Evolutionary conservation across 2,113 vertebrate species (phyloP).

Genomic region (Scatophagus argus): DNA sequence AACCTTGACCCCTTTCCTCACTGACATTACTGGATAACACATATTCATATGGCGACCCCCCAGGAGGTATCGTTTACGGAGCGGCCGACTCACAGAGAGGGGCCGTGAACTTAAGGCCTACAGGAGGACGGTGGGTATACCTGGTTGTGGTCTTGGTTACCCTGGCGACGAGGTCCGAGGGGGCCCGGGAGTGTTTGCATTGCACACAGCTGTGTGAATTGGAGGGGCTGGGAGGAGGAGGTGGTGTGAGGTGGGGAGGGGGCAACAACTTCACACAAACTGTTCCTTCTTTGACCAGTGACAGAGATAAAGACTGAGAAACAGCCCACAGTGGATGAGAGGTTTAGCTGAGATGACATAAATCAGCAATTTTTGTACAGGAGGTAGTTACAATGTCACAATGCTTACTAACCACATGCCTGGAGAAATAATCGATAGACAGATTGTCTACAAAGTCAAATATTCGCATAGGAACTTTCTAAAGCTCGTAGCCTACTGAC

Average conservation of each 20-base stretch:
- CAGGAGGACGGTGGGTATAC: conserved; percentile 17
- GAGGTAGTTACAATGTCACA: conserved; percentile 19
- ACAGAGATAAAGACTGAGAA: conserved; percentile 39
- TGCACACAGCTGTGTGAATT: conserved; percentile 79
- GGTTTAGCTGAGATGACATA: neutral
- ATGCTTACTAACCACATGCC: conserved; percentile 34
- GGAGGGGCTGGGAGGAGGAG: conserved; percentile 47
- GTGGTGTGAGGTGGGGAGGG: neutral
- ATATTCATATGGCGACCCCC: conserved; percentile 29
- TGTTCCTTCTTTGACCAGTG: conserved; percentile 56
- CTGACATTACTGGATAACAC: conserved; percentile 13
- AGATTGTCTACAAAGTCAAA: too few relatives aligned
- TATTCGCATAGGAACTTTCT: conserved; percentile 57
- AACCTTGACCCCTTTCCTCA: conserved; percentile 11
- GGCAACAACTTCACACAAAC: conserved; percentile 74
- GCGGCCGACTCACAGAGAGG: conserved; percentile 30
- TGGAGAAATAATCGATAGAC: conserved; percentile 11
- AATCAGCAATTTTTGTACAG: conserved; percentile 40
- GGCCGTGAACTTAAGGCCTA: neutral
- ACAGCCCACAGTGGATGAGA: neutral
- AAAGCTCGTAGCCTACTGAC: conserved; percentile 67
- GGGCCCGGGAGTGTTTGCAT: conserved; percentile 76
- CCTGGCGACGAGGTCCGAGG: conserved; percentile 58
- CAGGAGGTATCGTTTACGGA: conserved; percentile 45
- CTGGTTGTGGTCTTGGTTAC: conserved; percentile 72